These are phyloP conservation scores for Drosophila orosa DNA, from an alignment of 1,140 invertebrate species.

Conservation along the genomic window DNA sequence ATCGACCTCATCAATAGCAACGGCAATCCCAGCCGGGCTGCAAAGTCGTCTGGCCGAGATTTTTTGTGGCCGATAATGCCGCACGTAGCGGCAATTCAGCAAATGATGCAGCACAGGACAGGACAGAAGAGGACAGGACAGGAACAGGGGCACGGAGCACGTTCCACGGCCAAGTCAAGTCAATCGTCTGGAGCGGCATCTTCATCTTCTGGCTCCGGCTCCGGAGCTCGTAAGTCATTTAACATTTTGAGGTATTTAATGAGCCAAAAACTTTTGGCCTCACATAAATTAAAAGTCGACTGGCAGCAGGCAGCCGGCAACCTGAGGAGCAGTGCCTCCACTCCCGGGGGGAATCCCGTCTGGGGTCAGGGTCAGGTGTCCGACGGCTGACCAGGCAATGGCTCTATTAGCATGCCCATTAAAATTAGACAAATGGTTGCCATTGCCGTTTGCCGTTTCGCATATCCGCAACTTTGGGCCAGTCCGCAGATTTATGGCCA, in stretches of 20 bases:
- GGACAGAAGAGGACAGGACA: not conserved
- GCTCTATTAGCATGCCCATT: conserved; percentile 82
- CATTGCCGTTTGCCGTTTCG: conserved; percentile 68
- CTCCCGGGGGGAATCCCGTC: not conserved
- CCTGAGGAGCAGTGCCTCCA: conserved; percentile 9
- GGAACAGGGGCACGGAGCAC: conserved; percentile 22
- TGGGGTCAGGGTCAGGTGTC: conserved; percentile 62
- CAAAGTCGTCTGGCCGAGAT: conserved; percentile 59
- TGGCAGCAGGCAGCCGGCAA: conserved; percentile 2
- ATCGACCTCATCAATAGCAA: conserved; percentile 64
- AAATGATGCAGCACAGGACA: conserved; percentile 58
- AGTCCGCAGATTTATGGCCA: conserved; percentile 70
- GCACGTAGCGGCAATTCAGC: conserved; percentile 76
- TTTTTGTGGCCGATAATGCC: conserved; percentile 70
- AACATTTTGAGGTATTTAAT: conserved; percentile 83
- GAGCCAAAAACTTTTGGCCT: conserved; percentile 77
- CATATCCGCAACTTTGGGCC: conserved; percentile 72
- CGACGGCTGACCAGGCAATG: conserved; percentile 69
- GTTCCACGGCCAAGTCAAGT: conserved; percentile 60
- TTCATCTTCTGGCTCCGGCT: conserved; percentile 38
- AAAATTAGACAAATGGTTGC: conserved; percentile 82
- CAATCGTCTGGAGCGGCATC: conserved; percentile 65
- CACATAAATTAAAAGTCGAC: conserved; percentile 79
- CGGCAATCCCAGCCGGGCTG: conserved; percentile 31
- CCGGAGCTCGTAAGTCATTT: conserved; percentile 71